phyloP scores from a whole-genome alignment of 2,888 invertebrate species.

The Spilarctia lutea region DNA sequence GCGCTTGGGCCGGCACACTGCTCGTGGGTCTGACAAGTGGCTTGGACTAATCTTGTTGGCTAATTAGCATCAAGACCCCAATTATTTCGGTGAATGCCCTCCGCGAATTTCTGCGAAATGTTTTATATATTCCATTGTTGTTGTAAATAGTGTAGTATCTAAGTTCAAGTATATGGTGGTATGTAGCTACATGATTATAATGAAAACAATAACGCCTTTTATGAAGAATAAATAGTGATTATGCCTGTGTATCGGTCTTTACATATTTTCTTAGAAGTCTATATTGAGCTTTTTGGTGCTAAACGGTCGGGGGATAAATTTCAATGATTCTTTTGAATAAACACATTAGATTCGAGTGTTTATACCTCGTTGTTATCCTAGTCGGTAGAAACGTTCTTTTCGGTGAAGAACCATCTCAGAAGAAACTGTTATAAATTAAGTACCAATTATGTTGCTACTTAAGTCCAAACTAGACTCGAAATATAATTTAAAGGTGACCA shows the following conservation, averaged over 20 bases:
- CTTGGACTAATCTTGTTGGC: slow-evolving; percentile 71
- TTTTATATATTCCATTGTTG: slow-evolving; percentile 51
- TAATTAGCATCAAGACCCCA: slow-evolving; percentile 76
- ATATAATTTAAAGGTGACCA: neutral
- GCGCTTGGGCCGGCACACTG: slow-evolving; percentile 36
- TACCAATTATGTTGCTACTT: neutral
- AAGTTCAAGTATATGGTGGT: neutral
- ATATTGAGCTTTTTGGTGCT: neutral
- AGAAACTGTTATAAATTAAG: neutral
- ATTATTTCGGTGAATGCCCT: slow-evolving; percentile 82
- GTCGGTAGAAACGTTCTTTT: neutral
- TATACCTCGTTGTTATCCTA: neutral
- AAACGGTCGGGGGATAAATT: neutral
- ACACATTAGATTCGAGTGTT: neutral
- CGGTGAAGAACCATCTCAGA: neutral
- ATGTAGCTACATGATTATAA: neutral
- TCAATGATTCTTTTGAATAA: neutral
- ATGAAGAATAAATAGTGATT: neutral
- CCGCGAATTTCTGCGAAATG: slow-evolving; percentile 55
- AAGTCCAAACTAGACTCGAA: neutral
- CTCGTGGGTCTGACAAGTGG: slow-evolving; percentile 45
- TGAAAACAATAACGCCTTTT: neutral
- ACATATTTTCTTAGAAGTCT: neutral
- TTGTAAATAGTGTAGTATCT: slow-evolving; percentile 30
- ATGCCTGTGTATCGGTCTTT: neutral